Percentiles rank a stretch among this genome's conserved stretches.
Conservation (phyloP, 2,888 invertebrate genomes). For the Chalcosyrphus nemorum region DNA sequence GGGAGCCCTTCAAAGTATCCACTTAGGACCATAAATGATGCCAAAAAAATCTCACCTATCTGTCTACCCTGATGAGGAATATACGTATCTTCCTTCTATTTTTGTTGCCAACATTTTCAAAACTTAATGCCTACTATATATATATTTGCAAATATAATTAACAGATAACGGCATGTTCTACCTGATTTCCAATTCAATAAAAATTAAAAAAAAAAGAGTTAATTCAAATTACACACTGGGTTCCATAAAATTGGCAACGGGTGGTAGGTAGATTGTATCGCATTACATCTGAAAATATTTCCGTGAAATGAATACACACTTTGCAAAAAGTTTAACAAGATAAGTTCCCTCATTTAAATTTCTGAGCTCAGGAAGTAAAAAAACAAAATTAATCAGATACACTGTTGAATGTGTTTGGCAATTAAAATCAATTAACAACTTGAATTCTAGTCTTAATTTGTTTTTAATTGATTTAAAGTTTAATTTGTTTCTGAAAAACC, state of each 20-base stretch:
- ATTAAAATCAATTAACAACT: conserved; percentile 10
- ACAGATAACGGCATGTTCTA: not conserved
- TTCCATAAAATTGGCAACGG: not conserved
- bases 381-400: conserved; percentile 8
- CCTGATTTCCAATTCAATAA: not conserved
- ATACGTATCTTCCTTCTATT: not conserved
- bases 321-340: not conserved
- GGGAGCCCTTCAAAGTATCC: too few relatives aligned
- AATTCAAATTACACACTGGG: not conserved
- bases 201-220: not conserved
- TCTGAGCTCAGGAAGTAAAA: not conserved
- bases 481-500: not conserved
- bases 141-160: too few relatives aligned
- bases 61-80: too few relatives aligned
- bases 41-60: too few relatives aligned
- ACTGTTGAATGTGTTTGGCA: not conserved
- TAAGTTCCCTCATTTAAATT: not conserved
- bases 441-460: not conserved
- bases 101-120: not conserved
- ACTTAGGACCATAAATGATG: too few relatives aligned
- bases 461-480: not conserved
- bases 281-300: not conserved
- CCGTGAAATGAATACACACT: not conserved
- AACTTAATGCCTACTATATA: not conserved
- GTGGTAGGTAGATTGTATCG: not conserved